Percentiles rank a stretch among this genome's conserved stretches.
Conservation (phyloP, 2,113 vertebrate genomes). For the Apodemus sylvaticus region DNA sequence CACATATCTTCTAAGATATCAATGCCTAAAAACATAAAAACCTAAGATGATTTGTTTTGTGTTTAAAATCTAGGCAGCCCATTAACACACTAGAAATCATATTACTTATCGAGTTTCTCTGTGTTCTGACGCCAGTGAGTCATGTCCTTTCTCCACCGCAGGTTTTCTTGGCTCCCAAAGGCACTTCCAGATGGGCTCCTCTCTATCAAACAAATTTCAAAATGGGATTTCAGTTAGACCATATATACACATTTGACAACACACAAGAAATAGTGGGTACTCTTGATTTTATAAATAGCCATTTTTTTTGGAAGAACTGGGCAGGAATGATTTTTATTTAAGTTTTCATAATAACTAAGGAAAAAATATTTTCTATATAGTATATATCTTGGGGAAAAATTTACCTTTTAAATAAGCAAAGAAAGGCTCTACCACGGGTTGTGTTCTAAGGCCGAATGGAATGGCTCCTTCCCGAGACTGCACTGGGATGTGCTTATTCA, state of each 20-base stretch:
- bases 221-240: neutral
- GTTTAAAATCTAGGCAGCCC: neutral
- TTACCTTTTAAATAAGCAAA: neutral
- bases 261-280: neutral
- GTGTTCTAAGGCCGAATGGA: neutral
- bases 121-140: slow-evolving; percentile 99
- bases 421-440: neutral
- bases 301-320: neutral
- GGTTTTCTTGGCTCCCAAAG: slow-evolving; percentile 98
- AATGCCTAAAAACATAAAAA: neutral
- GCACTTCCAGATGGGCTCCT: slow-evolving; percentile 98
- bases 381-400: neutral
- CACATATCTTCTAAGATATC: slow-evolving; percentile 26
- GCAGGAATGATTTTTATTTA: neutral
- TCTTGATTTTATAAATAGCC: neutral
- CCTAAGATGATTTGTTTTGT: neutral
- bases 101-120: slow-evolving; percentile 98
- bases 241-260: neutral
- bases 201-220: slow-evolving; percentile 85
- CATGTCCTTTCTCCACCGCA: slow-evolving; percentile 99
- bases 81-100: neutral
- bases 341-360: neutral
- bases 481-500: neutral
- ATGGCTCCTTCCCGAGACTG: neutral
- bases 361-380: slow-evolving; percentile 1